phyloP scores from a whole-genome alignment of 2,888 invertebrate species.

The Dolomedes plantarius region DNA sequence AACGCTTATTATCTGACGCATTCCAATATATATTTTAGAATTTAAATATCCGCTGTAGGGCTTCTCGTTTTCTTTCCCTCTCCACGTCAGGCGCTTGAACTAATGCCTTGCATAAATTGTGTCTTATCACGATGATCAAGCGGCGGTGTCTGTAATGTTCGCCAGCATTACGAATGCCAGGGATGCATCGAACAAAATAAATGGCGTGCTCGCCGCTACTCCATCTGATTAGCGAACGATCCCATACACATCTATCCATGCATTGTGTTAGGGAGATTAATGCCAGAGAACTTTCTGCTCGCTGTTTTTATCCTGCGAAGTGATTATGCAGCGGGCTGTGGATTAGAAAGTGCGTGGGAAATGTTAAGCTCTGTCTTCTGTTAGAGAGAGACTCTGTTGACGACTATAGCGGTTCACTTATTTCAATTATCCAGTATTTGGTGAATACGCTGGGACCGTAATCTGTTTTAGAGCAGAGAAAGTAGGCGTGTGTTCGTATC shows the following conservation, averaged over 20 bases:
- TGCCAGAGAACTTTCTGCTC: slow-evolving; percentile 46
- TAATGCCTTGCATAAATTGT: slow-evolving; percentile 60
- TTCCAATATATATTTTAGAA: not conserved
- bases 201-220: slow-evolving; percentile 66
- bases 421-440: slow-evolving; percentile 1
- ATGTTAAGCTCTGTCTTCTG: slow-evolving; percentile 12
- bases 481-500: not conserved
- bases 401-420: not conserved
- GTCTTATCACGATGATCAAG: slow-evolving; percentile 66
- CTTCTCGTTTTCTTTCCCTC: slow-evolving; percentile 5
- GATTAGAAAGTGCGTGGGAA: not conserved
- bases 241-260: slow-evolving; percentile 47
- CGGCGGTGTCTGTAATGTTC: slow-evolving; percentile 53
- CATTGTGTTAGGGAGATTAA: slow-evolving; percentile 67
- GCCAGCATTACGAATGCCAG: slow-evolving; percentile 64
- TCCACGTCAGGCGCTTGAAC: not conserved
- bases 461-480: not conserved
- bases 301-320: not conserved
- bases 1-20: no score
- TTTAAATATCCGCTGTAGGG: slow-evolving; percentile 7
- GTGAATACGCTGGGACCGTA: not conserved
- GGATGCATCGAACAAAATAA: slow-evolving; percentile 68
- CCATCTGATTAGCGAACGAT: slow-evolving; percentile 66
- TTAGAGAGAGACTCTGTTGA: not conserved
- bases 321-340: not conserved